Percentiles rank a stretch among this genome's conserved stretches.
These are phyloP conservation scores for Heliocidaris erythrogramma DNA, from an alignment of 35 echinoderm and acorn worm genomes.

Conservation along the genomic window DNA sequence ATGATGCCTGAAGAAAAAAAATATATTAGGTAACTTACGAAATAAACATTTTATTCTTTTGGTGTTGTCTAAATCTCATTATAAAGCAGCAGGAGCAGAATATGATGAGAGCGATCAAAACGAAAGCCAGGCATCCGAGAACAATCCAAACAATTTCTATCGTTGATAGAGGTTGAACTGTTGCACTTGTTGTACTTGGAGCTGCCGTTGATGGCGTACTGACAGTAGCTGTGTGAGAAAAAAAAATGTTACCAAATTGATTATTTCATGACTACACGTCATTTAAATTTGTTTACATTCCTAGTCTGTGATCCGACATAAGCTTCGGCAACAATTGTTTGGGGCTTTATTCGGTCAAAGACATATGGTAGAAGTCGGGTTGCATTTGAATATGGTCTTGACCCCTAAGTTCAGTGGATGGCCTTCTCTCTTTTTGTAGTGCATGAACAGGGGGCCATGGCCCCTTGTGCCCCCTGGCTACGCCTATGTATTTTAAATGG, in stretches of 20 bases:
- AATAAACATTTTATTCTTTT: neutral
- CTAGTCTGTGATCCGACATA: no score
- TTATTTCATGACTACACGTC: neutral
- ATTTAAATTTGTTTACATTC: neutral
- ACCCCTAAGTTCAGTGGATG: no score
- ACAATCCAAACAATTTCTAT: neutral
- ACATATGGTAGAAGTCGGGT: no score
- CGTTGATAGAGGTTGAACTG: neutral
- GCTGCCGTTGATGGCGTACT: neutral
- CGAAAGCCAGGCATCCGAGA: neutral
- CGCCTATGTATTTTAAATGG: neutral
- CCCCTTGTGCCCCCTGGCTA: no score
- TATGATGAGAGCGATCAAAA: neutral
- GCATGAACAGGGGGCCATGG: no score
- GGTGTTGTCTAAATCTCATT: neutral
- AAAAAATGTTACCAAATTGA: no score
- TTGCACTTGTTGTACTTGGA: neutral
- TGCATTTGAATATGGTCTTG: no score
- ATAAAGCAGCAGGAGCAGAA: neutral
- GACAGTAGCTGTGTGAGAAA: neutral
- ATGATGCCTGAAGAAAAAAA: neutral
- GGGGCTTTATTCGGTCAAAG: no score
- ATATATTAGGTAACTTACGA: neutral
- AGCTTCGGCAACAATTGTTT: no score
- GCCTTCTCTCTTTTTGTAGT: no score